These are phyloP conservation scores for Criorhina ranunculi DNA, from an alignment of 2,888 invertebrate species.

Conservation along the genomic window DNA sequence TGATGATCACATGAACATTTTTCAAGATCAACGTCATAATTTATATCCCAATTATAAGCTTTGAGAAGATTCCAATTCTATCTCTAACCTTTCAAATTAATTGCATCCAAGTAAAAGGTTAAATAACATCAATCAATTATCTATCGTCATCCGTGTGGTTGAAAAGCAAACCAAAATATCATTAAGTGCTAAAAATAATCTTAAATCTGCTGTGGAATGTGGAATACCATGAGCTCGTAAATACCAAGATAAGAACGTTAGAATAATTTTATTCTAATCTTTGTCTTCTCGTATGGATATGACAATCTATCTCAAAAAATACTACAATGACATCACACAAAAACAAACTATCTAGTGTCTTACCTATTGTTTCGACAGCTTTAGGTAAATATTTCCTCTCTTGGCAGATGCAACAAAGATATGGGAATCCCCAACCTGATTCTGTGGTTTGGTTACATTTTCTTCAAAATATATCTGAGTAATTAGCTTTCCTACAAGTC, in stretches of 20 bases:
- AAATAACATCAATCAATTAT: slow-evolving; percentile 60
- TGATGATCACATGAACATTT: slow-evolving; percentile 15
- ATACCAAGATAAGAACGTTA: slow-evolving; percentile 19
- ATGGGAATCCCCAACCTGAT: slow-evolving; percentile 21
- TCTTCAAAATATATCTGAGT: background rate
- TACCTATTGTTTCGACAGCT: background rate
- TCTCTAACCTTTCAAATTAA: slow-evolving; percentile 52
- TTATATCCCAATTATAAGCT: slow-evolving; percentile 2
- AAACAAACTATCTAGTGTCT: background rate
- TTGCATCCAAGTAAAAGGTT: slow-evolving; percentile 54
- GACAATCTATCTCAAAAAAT: background rate
- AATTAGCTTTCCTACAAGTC: slow-evolving; percentile 3
- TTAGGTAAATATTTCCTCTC: slow-evolving; percentile 6
- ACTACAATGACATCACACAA: slow-evolving; percentile 11
- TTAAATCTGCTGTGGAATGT: slow-evolving; percentile 49
- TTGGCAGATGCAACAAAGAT: slow-evolving; percentile 3
- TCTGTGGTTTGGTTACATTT: background rate
- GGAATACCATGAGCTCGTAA: slow-evolving; percentile 44
- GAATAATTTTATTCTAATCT: slow-evolving; percentile 18
- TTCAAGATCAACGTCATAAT: slow-evolving; percentile 34
- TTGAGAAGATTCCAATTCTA: slow-evolving; percentile 9
- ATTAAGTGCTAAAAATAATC: slow-evolving; percentile 20
- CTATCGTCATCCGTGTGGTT: slow-evolving; percentile 21
- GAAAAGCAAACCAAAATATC: background rate
- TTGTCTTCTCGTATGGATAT: background rate